phyloP scores from a whole-genome alignment of 1,140 invertebrate species.

The Drosophila ananassae region DNA sequence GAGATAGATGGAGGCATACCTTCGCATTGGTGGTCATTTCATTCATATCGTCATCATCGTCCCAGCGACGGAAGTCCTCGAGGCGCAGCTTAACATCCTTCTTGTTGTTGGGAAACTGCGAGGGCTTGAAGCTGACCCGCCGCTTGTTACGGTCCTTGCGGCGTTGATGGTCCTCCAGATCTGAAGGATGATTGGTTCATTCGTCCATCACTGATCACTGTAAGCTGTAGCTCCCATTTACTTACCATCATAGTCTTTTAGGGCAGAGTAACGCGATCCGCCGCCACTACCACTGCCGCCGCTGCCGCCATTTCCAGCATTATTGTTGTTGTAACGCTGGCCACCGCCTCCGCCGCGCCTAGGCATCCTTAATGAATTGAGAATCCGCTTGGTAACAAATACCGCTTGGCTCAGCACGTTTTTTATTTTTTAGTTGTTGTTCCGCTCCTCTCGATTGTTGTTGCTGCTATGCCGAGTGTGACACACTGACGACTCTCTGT shows the following conservation, averaged over 20 bases:
- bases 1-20: constrained; percentile 12
- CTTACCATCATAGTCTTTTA: constrained; percentile 70
- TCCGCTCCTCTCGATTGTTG: neutral
- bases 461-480: neutral
- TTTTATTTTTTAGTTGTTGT: neutral
- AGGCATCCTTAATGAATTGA: constrained; percentile 50
- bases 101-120: constrained; percentile 59
- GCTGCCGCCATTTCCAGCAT: constrained; percentile 48
- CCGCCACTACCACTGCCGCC: constrained; percentile 28
- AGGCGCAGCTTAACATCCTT: constrained; percentile 59
- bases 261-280: constrained; percentile 59
- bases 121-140: constrained; percentile 79
- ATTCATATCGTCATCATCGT: constrained; percentile 79
- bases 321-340: constrained; percentile 63
- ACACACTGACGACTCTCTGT: neutral
- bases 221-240: neutral
- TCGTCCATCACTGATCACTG: too few relatives aligned
- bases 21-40: constrained; percentile 57
- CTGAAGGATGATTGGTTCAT: neutral
- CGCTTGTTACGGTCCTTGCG: constrained; percentile 72
- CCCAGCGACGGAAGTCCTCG: constrained; percentile 74
- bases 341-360: constrained; percentile 64
- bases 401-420: constrained; percentile 14
- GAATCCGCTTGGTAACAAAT: neutral
- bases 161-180: constrained; percentile 60